These are phyloP conservation scores for Albula goreensis DNA, from an alignment of 2,113 vertebrate species.

Conservation along the genomic window DNA sequence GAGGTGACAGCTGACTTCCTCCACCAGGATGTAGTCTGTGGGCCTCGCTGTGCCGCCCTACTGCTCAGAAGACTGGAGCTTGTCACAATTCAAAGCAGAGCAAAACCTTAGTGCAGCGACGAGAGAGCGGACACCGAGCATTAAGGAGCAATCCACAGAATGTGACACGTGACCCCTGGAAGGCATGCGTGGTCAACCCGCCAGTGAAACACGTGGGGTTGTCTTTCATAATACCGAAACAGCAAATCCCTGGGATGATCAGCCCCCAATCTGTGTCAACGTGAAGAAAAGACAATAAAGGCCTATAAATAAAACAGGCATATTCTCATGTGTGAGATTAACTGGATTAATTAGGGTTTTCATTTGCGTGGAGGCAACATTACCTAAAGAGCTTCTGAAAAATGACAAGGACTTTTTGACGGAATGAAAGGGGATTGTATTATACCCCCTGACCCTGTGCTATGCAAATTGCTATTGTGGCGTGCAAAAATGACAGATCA, in stretches of 20 bases:
- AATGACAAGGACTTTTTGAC: constrained; percentile 66
- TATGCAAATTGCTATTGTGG: background rate
- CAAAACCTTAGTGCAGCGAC: background rate
- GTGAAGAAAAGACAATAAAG: constrained; percentile 5
- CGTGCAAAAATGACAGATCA: constrained; percentile 22
- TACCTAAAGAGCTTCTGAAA: constrained; percentile 66
- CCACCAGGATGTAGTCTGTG: background rate
- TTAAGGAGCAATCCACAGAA: constrained; percentile 1
- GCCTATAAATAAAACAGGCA: background rate
- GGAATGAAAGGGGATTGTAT: constrained; percentile 57
- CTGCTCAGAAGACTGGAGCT: background rate
- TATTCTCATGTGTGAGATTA: constrained; percentile 65
- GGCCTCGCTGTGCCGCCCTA: background rate
- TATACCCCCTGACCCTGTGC: constrained; percentile 10
- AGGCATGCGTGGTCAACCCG: constrained; percentile 9
- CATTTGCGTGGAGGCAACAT: constrained; percentile 68
- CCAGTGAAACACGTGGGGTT: background rate
- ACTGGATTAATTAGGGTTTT: constrained; percentile 72
- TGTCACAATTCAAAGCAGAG: constrained; percentile 15
- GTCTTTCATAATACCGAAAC: background rate
- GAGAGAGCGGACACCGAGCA: background rate
- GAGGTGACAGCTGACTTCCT: constrained; percentile 21
- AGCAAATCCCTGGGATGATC: constrained; percentile 12
- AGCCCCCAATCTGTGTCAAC: background rate
- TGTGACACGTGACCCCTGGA: background rate